Evolutionary conservation across 2,113 vertebrate species (phyloP), one percentile per base, ranked within the genome.

Genomic region (Macquaria australasica): DNA sequence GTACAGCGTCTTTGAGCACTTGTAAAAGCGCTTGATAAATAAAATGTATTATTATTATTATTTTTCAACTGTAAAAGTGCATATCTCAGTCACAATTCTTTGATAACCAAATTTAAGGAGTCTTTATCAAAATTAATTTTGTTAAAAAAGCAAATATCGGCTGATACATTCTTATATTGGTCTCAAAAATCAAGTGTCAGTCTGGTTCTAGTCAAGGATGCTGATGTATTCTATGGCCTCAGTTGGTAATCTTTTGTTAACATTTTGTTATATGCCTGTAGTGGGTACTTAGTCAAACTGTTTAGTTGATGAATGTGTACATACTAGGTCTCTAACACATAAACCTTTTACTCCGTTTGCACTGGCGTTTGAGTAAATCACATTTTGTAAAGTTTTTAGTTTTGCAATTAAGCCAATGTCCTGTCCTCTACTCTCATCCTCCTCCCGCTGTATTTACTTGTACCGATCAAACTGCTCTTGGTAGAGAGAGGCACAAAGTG

Each of bases 341-440:
- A 58, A 37, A 45, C 53, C 14, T 3, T 59, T 25, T 4, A 25
- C 11, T 62, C 2, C 23, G 25, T 68, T 41, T 73, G 10, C 11
- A 64, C 0, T 14, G 34, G 0, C 3, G 1, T 25, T 51, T 23
- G 21, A 60, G 12, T 72, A 45, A 81, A 83, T 9, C 28, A 69
- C 20, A 34, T 74, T 63, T 51, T 34, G 12, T 1, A 55, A 39
- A 43, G n/a, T 60, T 67, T 1, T 68, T 56, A 23, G 2, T 67
- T 85, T 66, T 59, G 12, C 16, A 23, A 1, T n/a, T 15, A 25
- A 15, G 9, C 7, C 59, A 67, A 25, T 3, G 28, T n/a, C 12
- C 45, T 68, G 67, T 75, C 59, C 39, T 77, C 53, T 63, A 8
- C 28, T 70, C 31, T 50, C 34, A 39, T 23, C 56, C 5, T 60